Base-by-base conservation (phyloP, 2,888 invertebrate genomes). In the Chrysomela aeneicollis region DNA sequence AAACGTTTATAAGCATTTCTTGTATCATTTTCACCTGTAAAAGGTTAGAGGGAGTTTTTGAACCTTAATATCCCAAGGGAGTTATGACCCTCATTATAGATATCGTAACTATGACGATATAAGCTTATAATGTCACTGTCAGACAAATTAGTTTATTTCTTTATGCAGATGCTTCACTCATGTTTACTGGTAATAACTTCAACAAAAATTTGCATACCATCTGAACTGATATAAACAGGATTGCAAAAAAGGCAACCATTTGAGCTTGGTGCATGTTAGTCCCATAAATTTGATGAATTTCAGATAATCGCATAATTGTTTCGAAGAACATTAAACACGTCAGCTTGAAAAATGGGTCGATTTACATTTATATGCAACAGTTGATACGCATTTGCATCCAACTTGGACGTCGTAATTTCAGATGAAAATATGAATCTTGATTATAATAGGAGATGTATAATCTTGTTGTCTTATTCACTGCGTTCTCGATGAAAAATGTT, bases 261-360 rank as follows among this genome's bases (percentile, higher is more conserved):
- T 35, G 32, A 35, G 6, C 32, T 9, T 35, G 32, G 32, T 35
- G 32, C 32, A 42, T 42, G 42, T 42, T 42, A 42, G 15, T 42
- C 42, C 15, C 42, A 15, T 42, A 42, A 42, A 42, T 42, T 42
- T 42, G 42, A 42, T 42, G 42, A 42, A 42, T 42, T 42, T 42
- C 42, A 42, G 42, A 42, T 42, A 42, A 42, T 15, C n/a, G 42
- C 42, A 42, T 42, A 42, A 42, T 42, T 42, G 42, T 42, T 42
- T 42, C 42, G 42, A 15, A 42, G 42, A 42, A 42, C 42, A 42
- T 42, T 42, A 15, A 42, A 42, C 42, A 42, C 42, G 42, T 42
- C 42, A 42, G 15, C 2, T n/a, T 42, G 42, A 42, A 42, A 42
- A 42, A 42, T 42, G 42, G 42, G 42, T 42, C 42, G 42, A 42